phyloP scores from a whole-genome alignment of 1,140 invertebrate genomes.

The Ostrea edulis region DNA sequence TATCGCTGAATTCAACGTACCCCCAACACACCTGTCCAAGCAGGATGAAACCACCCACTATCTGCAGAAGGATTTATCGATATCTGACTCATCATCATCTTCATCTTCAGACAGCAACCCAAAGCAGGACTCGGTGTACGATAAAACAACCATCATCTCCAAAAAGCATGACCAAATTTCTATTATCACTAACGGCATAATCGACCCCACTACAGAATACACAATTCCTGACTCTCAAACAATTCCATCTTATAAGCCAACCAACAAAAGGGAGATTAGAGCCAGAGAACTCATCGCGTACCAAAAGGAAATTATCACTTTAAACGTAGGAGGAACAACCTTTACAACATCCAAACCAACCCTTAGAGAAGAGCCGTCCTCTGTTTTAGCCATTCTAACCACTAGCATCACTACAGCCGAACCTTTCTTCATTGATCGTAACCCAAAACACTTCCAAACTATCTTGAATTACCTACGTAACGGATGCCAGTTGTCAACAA shows the following conservation, averaged over 20 bases:
- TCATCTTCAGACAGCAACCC: not conserved
- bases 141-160: not conserved
- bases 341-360: not conserved
- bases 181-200: not conserved
- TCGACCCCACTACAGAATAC: not conserved
- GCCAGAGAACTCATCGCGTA: not conserved
- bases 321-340: not conserved
- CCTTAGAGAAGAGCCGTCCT: not conserved
- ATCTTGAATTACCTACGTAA: not conserved
- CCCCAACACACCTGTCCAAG: not conserved
- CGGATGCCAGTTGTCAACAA: not conserved
- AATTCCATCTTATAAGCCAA: not conserved
- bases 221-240: not conserved
- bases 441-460: not conserved
- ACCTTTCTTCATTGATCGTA: not conserved
- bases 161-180: not conserved
- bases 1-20: too few relatives aligned
- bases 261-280: not conserved
- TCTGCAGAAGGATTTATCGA: not conserved
- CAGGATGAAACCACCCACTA: too few relatives aligned
- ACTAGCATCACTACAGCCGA: not conserved
- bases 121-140: not conserved
- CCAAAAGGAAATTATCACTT: not conserved
- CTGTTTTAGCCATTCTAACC: not conserved
- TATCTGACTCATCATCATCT: not conserved